Evolutionary conservation across 2,797 vertebrate species (phyloP).

Genomic region (Macropodus opercularis): DNA sequence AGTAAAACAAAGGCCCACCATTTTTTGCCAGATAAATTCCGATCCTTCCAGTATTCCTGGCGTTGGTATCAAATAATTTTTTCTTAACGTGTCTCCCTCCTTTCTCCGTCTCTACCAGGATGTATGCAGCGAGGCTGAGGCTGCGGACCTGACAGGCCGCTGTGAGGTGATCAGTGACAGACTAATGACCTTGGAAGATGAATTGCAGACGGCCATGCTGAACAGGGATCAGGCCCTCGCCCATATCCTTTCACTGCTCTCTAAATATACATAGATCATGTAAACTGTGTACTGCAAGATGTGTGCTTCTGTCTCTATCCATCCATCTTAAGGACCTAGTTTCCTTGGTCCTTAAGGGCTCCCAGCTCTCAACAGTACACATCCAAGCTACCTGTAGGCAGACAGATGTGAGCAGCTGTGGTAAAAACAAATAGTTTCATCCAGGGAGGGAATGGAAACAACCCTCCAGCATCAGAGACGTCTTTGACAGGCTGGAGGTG

Average conservation of each 20-base stretch:
- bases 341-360: constrained; percentile 32
- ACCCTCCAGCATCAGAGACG: constrained; percentile 49
- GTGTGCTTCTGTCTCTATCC: constrained; percentile 19
- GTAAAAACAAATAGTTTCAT: constrained; percentile 48
- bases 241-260: constrained; percentile 88
- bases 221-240: constrained; percentile 83
- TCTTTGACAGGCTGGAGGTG: constrained; percentile 57
- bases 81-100: constrained; percentile 1
- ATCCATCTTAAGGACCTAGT: constrained; percentile 45
- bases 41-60: background rate
- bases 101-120: constrained; percentile 50
- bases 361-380: constrained; percentile 30
- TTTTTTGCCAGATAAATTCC: background rate
- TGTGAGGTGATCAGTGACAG: constrained; percentile 87
- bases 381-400: constrained; percentile 34
- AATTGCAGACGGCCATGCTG: constrained; percentile 82
- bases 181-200: constrained; percentile 86
- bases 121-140: constrained; percentile 63
- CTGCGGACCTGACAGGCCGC: constrained; percentile 81
- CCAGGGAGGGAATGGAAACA: constrained; percentile 48
- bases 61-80: too few species aligned
- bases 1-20: background rate
- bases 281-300: constrained; percentile 9
- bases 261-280: constrained; percentile 25
- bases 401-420: constrained; percentile 38